Conservation (phyloP, 2,797 vertebrate species). For the Otus scops region DNA sequence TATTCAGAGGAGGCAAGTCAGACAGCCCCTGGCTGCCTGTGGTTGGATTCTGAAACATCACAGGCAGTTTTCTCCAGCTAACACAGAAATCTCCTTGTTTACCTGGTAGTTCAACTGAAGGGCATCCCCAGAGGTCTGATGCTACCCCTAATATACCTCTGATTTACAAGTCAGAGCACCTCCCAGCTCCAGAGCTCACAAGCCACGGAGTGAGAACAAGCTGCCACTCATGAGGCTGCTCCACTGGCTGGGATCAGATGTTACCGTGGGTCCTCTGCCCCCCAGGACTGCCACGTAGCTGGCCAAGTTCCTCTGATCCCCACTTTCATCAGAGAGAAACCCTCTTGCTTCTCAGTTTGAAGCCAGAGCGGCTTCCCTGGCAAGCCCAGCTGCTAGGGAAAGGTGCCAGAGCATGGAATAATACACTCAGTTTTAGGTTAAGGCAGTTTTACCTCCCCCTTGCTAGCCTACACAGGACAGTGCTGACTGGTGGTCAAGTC, state of each 20-base stretch:
- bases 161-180: neutral
- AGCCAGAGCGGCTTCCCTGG: neutral
- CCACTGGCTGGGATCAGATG: neutral
- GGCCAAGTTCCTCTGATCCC: neutral
- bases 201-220: neutral
- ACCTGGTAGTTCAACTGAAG: neutral
- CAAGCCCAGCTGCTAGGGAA: neutral
- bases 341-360: neutral
- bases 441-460: neutral
- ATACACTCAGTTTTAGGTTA: neutral
- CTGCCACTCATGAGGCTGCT: neutral
- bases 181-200: neutral
- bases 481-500: neutral
- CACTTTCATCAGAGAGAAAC: neutral
- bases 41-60: conserved; percentile 1
- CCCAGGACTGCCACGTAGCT: neutral
- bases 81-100: conserved; percentile 55
- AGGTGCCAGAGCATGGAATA: neutral
- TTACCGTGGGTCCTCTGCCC: neutral
- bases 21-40: neutral
- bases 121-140: neutral
- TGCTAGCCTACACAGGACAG: neutral
- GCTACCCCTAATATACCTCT: neutral
- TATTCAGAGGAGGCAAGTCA: conserved; percentile 28
- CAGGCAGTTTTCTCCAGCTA: neutral